Conservation (phyloP, 1,140 invertebrate genomes). For the Portunus trituberculatus region DNA sequence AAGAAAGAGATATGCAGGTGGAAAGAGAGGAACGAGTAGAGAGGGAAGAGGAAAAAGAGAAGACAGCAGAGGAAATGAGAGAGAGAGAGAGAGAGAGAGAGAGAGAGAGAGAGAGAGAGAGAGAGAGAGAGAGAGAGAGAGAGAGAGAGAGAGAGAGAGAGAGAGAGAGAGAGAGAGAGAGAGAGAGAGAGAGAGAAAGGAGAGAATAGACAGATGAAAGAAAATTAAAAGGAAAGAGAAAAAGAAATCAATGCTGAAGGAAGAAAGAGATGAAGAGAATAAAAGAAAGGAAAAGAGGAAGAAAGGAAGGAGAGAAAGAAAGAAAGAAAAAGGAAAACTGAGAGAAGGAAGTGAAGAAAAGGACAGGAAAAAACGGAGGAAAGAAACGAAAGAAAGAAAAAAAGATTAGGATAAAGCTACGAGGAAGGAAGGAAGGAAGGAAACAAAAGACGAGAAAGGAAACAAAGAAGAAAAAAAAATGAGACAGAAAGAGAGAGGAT, state of each 20-base stretch:
- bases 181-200: not conserved
- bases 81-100: too few relatives aligned
- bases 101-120: not conserved
- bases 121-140: not conserved
- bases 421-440: not conserved
- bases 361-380: not conserved
- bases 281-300: not conserved
- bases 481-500: not conserved
- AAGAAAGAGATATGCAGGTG: too few relatives aligned
- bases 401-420: not conserved
- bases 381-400: not conserved
- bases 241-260: not conserved
- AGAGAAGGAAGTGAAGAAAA: not conserved
- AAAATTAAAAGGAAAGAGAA: not conserved
- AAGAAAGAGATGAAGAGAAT: not conserved
- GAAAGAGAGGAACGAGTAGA: too few relatives aligned
- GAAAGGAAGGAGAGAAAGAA: not conserved
- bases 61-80: too few relatives aligned
- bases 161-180: not conserved
- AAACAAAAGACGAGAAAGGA: not conserved
- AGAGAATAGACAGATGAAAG: not conserved
- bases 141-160: not conserved
- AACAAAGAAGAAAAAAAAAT: not conserved
- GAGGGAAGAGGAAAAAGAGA: too few relatives aligned
- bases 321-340: not conserved